phyloP scores from a whole-genome alignment of 2,888 invertebrate species.

The Callimorpha dominula region DNA sequence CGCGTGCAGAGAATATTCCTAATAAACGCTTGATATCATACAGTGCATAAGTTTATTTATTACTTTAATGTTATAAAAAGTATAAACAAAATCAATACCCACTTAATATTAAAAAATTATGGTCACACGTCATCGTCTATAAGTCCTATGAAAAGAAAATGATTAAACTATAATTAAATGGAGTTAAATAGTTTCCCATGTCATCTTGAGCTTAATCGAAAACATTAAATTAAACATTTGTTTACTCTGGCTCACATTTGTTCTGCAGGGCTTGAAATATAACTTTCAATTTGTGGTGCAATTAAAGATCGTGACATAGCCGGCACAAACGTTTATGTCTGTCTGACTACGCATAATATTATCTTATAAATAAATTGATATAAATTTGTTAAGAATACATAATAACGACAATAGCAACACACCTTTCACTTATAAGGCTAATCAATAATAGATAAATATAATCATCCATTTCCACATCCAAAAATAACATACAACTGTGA shows the following conservation, averaged over 20 bases:
- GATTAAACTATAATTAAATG: neutral
- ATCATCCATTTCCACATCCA: too few species aligned
- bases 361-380: conserved; percentile 3
- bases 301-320: conserved; percentile 40
- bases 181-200: neutral
- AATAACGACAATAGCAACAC: conserved; percentile 24
- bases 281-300: conserved; percentile 51
- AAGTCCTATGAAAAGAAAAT: neutral
- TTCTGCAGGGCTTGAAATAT: conserved; percentile 28
- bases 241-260: neutral
- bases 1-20: neutral
- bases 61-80: neutral
- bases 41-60: neutral
- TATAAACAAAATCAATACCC: neutral
- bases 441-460: neutral
- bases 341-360: conserved; percentile 9
- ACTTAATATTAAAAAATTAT: neutral
- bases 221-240: conserved; percentile 3
- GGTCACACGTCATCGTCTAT: neutral
- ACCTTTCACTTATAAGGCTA: conserved; percentile 17
- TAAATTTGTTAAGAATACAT: neutral
- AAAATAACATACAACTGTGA: too few species aligned
- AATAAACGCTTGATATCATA: neutral
- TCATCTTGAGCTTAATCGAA: neutral
- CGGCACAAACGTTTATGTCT: conserved; percentile 36